These are phyloP conservation scores for Plecotus auritus DNA, from an alignment of 2,113 vertebrate species.

Conservation along the genomic window DNA sequence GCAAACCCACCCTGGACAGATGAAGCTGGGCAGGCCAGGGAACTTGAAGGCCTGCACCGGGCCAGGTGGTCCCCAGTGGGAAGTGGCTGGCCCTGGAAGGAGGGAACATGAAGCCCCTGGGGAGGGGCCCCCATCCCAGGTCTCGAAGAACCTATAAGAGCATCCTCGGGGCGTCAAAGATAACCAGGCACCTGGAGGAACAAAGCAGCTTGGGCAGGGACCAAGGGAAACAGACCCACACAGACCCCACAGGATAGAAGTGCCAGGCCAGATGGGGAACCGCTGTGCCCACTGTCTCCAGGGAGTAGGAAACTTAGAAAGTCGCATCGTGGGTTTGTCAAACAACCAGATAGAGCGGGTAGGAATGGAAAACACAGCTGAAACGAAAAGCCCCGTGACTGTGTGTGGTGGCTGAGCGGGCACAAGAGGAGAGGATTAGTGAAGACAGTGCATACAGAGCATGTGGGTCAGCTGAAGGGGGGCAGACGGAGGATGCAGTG, in stretches of 20 bases:
- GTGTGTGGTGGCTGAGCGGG: not conserved
- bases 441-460: not conserved
- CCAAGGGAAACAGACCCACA: not conserved
- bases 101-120: not conserved
- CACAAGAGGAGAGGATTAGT: fast-evolving
- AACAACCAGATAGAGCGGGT: not conserved
- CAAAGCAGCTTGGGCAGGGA: not conserved
- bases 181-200: not conserved
- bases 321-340: not conserved
- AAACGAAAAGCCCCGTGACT: fast-evolving
- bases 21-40: not conserved
- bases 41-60: not conserved
- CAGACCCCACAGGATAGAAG: fast-evolving
- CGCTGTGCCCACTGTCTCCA: not conserved
- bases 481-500: fast-evolving
- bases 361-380: not conserved
- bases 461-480: fast-evolving
- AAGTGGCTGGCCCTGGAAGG: not conserved
- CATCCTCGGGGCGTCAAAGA: not conserved
- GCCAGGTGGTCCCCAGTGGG: not conserved
- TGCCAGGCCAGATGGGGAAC: not conserved
- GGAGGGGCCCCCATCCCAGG: not conserved
- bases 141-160: not conserved
- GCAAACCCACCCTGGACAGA: not conserved
- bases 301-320: not conserved